Evolutionary conservation across 2,888 invertebrate species (phyloP).

Genomic region (Lacanobia oleracea): DNA sequence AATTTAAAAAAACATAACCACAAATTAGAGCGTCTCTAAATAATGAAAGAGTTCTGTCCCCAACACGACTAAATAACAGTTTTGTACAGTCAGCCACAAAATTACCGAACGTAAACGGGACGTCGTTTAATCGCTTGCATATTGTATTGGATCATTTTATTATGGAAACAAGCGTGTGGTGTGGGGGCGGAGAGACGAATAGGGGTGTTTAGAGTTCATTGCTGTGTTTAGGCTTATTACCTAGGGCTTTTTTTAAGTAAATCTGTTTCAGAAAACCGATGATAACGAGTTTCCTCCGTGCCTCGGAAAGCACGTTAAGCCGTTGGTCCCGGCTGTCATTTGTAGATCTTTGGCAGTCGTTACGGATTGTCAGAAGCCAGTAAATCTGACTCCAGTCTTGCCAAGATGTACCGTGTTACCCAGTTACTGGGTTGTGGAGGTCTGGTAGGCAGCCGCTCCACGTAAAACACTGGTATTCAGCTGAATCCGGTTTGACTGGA

Average conservation of each 20-base stretch:
- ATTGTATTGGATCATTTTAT: constrained; percentile 80
- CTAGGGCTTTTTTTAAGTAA: not conserved
- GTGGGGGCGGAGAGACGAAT: constrained; percentile 6
- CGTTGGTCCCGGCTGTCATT: too few relatives aligned
- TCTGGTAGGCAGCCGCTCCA: too few relatives aligned
- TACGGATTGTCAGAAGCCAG: too few relatives aligned
- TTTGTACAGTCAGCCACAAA: constrained; percentile 79
- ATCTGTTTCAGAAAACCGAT: too few relatives aligned
- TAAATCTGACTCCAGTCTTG: too few relatives aligned
- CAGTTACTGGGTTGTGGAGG: too few relatives aligned
- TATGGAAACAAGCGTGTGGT: constrained; percentile 70
- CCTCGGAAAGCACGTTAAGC: too few relatives aligned
- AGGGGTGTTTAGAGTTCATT: constrained; percentile 63
- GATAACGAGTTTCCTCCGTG: too few relatives aligned
- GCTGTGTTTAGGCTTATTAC: constrained; percentile 46
- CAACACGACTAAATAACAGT: constrained; percentile 80
- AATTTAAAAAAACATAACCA: constrained; percentile 35
- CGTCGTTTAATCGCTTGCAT: constrained; percentile 87
- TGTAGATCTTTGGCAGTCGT: too few relatives aligned
- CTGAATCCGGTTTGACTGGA: too few relatives aligned
- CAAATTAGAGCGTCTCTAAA: constrained; percentile 53
- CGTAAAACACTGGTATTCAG: too few relatives aligned
- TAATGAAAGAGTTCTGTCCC: constrained; percentile 68
- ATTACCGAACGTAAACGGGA: constrained; percentile 81
- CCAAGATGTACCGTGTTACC: too few relatives aligned